Conservation (phyloP, 35 echinoderm and acorn worm species). For the Lytechinus variegatus region DNA sequence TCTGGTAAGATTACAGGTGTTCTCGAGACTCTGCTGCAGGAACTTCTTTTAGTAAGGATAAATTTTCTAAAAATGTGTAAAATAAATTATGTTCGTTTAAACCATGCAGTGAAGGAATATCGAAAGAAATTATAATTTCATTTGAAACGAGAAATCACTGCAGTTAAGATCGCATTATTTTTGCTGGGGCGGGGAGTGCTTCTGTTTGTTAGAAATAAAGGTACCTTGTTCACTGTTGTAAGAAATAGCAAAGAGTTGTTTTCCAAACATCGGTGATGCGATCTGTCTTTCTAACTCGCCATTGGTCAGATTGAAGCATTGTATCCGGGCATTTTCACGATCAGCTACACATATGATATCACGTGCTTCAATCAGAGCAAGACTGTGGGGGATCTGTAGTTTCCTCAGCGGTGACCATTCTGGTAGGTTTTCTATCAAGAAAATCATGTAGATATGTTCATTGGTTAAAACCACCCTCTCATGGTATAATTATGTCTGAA, state of each 20-base stretch:
- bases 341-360: slow-evolving; percentile 87
- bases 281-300: slow-evolving; percentile 69
- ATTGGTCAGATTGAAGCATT: slow-evolving; percentile 77
- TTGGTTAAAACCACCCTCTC: no score
- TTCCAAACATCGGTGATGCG: slow-evolving; percentile 67
- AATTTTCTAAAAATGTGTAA: background rate
- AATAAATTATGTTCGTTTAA: no score
- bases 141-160: no score
- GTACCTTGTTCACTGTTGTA: slow-evolving; percentile 76
- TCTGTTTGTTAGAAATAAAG: background rate
- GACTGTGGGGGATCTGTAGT: slow-evolving; percentile 90
- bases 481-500: no score
- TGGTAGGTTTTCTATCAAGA: background rate
- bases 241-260: slow-evolving; percentile 79
- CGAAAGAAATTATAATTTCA: no score
- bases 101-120: no score
- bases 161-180: no score
- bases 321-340: slow-evolving; percentile 90
- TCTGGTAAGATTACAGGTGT: slow-evolving; percentile 87
- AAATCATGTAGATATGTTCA: no score
- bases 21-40: slow-evolving; percentile 54
- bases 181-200: no score
- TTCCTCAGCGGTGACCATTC: slow-evolving; percentile 30
- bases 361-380: slow-evolving; percentile 77
- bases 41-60: background rate